Base-by-base conservation (phyloP, 2,797 vertebrate genomes). In the Helicolenus hilgendorfi region DNA sequence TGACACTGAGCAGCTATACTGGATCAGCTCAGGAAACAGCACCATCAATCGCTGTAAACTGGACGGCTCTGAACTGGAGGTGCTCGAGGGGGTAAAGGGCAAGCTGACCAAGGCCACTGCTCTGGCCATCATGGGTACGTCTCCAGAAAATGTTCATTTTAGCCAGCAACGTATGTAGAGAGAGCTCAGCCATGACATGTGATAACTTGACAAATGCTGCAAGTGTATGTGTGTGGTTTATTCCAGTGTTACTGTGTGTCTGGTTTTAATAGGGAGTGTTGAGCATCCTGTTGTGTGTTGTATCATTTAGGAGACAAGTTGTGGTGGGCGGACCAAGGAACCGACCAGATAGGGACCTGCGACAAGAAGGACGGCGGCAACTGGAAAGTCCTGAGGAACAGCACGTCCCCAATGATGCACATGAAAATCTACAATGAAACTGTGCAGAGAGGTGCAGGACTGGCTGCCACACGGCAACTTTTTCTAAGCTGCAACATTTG, bases 361-460 rank as follows among this genome's bases (percentile, higher is more conserved):
- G 98, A 98, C 93, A 99, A 99, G 96, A 98, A 97, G 1, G 98
- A 99, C 0, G 98, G 98, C 1, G 98, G 97, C 8, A 97, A 97
- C 41, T 97, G 96, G 41, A 98, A 98, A 85, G 96, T 99, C 77
- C 86, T 98, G 75, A 95, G 99, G 60, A 99, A 99, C 94, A 98
- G 98, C 96, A 99, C 98, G 1, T 98, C 99, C 0, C 93, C 98
- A 41, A 99, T 99, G 94, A 99, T 99, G 98, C 98, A 99, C 96
- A 99, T 99, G 99, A 99, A 98, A 94, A 98, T 99, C 95, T 99
- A 99, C 4, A 98, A 99, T 0, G 99, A 99, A 96, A 98, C 96
- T 11, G 95, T 98, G 56, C 99, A 99, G 94, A 97, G 96, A 85
- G 98, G 99, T 99, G 64, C 49, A 7, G 41, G 29, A 2, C 18